Conservation (phyloP, 2,113 vertebrate species). For the Ciconia maguari region DNA sequence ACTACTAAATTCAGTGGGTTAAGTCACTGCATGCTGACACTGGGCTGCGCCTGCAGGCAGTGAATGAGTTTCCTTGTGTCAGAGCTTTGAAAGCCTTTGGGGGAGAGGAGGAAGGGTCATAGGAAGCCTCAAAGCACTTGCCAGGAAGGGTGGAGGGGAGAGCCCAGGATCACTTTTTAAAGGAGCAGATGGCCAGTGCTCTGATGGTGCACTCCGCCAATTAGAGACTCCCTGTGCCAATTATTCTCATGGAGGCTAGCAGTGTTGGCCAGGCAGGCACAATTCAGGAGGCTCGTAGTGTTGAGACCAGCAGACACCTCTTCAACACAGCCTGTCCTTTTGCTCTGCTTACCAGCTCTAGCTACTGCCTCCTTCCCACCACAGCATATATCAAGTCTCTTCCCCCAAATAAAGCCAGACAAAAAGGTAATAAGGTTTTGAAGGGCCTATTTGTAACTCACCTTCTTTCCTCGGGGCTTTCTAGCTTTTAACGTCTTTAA, state of each 20-base stretch:
- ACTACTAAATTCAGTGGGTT: neutral
- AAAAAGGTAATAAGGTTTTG: neutral
- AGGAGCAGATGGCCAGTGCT: neutral
- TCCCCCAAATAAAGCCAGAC: neutral
- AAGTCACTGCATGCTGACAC: neutral
- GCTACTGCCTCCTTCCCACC: neutral
- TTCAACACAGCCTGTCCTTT: neutral
- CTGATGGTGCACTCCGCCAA: neutral
- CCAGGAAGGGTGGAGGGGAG: neutral
- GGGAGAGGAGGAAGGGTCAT: neutral
- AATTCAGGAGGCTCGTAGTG: neutral
- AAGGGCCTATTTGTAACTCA: neutral
- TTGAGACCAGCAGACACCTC: neutral
- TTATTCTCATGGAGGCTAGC: neutral
- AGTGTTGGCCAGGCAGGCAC: neutral
- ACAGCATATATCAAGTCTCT: fast-evolving
- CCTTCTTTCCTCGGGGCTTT: neutral
- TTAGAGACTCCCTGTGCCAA: neutral
- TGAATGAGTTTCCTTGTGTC: slow-evolving; percentile 1
- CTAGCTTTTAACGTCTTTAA: neutral
- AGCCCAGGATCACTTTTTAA: neutral
- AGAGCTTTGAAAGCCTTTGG: neutral
- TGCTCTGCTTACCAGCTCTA: neutral
- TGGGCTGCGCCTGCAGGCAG: neutral
- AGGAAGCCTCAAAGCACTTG: neutral